Evolutionary conservation across 2,888 invertebrate species (phyloP).

Genomic region (Endotricha flammealis): DNA sequence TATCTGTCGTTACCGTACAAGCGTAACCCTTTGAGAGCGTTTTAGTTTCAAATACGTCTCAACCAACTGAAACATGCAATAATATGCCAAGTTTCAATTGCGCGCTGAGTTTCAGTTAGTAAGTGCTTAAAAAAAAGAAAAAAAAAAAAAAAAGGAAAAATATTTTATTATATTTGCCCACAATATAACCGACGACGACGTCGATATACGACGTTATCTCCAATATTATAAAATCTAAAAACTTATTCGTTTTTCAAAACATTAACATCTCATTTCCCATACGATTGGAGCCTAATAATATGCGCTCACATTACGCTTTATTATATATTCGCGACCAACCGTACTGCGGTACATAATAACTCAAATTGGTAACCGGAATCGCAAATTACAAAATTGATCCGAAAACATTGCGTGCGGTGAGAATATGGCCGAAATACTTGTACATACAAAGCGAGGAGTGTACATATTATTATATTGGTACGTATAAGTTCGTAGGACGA

Average conservation of each 20-base stretch:
- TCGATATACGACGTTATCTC: no score
- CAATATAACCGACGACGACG: no score
- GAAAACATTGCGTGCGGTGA: slow-evolving; percentile 37
- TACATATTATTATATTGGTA: slow-evolving; percentile 20
- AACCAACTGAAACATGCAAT: no score
- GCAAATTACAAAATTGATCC: slow-evolving; percentile 69
- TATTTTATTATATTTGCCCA: no score
- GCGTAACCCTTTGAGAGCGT: no score
- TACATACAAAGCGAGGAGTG: slow-evolving; percentile 19
- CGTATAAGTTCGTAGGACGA: slow-evolving; percentile 11
- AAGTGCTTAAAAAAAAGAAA: no score
- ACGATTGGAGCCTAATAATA: slow-evolving; percentile 43
- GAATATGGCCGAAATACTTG: slow-evolving; percentile 29
- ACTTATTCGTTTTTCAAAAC: slow-evolving; percentile 27
- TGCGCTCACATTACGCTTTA: slow-evolving; percentile 40
- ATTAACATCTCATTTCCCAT: slow-evolving; percentile 60
- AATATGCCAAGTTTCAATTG: no score
- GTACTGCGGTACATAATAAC: slow-evolving; percentile 49
- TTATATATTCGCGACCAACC: slow-evolving; percentile 52
- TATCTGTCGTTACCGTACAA: no score
- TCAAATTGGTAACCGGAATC: slow-evolving; percentile 66
- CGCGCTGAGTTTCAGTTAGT: no score
- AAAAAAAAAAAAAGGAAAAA: no score
- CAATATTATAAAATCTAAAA: not conserved
- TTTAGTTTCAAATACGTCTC: no score